phyloP scores from a whole-genome alignment of 2,797 vertebrate genomes.

The Phoebastria nigripes region DNA sequence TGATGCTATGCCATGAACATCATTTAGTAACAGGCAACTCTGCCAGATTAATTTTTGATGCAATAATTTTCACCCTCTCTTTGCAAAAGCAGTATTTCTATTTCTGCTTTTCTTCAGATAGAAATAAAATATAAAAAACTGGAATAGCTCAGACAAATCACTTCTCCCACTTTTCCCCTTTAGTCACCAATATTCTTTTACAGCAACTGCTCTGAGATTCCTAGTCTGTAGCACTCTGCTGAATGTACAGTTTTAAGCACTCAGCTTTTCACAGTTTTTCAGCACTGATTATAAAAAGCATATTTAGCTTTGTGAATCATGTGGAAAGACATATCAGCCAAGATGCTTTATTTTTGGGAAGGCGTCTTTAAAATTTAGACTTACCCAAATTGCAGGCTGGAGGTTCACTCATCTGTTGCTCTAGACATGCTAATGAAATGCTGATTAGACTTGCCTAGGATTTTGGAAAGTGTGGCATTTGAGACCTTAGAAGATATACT shows the following conservation, averaged over 20 bases:
- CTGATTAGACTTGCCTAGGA: not conserved
- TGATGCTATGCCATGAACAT: not conserved
- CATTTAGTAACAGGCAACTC: not conserved
- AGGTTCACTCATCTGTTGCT: not conserved
- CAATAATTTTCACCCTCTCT: not conserved
- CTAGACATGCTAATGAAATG: conserved; percentile 1
- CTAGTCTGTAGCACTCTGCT: not conserved
- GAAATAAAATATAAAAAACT: not conserved
- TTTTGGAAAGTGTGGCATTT: not conserved
- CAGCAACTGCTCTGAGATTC: not conserved
- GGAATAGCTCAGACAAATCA: not conserved
- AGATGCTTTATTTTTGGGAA: conserved; percentile 18
- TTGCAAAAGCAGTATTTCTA: not conserved
- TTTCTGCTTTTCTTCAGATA: not conserved
- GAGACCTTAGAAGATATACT: not conserved
- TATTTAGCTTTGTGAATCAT: conserved; percentile 36
- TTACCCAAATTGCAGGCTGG: not conserved
- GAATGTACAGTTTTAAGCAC: not conserved
- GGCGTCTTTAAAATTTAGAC: not conserved
- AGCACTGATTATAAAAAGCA: not conserved
- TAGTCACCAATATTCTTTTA: not conserved
- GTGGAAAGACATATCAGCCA: not conserved
- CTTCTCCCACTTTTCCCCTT: not conserved
- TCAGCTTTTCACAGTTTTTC: conserved; percentile 8
- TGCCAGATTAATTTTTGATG: not conserved